These are phyloP conservation scores for Rhinatrema bivittatum DNA, from an alignment of 2,797 vertebrate species.

Conservation along the genomic window DNA sequence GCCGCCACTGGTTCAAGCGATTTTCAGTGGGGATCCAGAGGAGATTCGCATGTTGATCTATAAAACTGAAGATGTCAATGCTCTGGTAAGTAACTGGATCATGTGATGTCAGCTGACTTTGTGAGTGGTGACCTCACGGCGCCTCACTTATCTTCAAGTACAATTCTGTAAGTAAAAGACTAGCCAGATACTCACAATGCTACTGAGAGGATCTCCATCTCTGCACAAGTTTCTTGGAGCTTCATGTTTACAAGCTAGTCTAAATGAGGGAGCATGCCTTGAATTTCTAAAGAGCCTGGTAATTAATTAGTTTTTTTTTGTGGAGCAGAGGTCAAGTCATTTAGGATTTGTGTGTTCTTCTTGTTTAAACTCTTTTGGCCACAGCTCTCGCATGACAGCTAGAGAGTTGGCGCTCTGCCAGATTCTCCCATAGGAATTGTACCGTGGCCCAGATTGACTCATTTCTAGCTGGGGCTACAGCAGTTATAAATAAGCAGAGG, in stretches of 20 bases:
- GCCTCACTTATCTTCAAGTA: too few relatives aligned
- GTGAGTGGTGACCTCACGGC: too few relatives aligned
- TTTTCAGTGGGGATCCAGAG: slow-evolving; percentile 92
- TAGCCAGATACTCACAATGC: too few relatives aligned
- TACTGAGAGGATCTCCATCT: too few relatives aligned
- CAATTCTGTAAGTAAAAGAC: too few relatives aligned
- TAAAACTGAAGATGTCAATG: slow-evolving; percentile 94
- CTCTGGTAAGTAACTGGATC: slow-evolving; percentile 73
- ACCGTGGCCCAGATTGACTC: slow-evolving; percentile 9
- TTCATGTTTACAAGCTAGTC: too few relatives aligned
- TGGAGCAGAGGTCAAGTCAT: slow-evolving; percentile 15
- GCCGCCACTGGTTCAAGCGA: slow-evolving; percentile 90
- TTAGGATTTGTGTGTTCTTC: slow-evolving; percentile 7
- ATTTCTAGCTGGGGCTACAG: slow-evolving; percentile 12
- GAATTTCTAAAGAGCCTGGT: slow-evolving; percentile 13
- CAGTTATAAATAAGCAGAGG: slow-evolving; percentile 12
- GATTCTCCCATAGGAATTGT: slow-evolving; percentile 11
- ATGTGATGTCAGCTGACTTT: neutral
- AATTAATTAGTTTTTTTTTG: slow-evolving; percentile 6
- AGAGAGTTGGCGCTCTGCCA: slow-evolving; percentile 12
- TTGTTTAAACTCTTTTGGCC: slow-evolving; percentile 10
- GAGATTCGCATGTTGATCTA: slow-evolving; percentile 92
- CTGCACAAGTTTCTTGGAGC: slow-evolving; percentile 2
- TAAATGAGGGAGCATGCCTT: slow-evolving; percentile 1
- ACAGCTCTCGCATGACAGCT: slow-evolving; percentile 6